Evolutionary conservation across 2,113 vertebrate genomes (phyloP).

Genomic region (Gnathonemus longibarbis): DNA sequence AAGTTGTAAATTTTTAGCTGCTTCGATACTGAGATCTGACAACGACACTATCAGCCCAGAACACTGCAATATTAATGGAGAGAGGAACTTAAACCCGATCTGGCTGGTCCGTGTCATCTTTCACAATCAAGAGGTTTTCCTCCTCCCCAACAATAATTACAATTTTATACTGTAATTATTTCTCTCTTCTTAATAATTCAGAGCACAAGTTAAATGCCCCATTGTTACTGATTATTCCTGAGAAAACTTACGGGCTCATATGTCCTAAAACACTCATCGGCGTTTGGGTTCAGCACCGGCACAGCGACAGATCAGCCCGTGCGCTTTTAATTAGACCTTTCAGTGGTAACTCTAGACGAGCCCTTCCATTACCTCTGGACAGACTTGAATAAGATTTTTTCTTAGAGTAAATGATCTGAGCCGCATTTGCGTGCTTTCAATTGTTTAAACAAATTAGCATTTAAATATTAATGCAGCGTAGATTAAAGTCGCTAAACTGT

Average conservation of each 20-base stretch:
- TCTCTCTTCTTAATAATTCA: slow-evolving; percentile 83
- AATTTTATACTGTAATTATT: slow-evolving; percentile 88
- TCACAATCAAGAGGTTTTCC: slow-evolving; percentile 50
- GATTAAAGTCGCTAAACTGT: slow-evolving; percentile 36
- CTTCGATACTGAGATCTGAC: not conserved
- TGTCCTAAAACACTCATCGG: slow-evolving; percentile 35
- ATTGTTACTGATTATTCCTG: slow-evolving; percentile 53
- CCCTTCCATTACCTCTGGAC: slow-evolving; percentile 44
- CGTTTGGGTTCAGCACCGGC: slow-evolving; percentile 25
- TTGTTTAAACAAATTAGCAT: slow-evolving; percentile 52
- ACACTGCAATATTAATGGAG: slow-evolving; percentile 64
- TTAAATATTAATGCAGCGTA: slow-evolving; percentile 56
- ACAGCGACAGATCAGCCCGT: slow-evolving; percentile 25
- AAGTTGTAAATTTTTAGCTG: slow-evolving; percentile 29
- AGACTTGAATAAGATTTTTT: slow-evolving; percentile 37
- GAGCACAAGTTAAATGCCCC: slow-evolving; percentile 56
- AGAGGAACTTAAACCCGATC: slow-evolving; percentile 56
- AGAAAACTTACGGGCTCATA: slow-evolving; percentile 58
- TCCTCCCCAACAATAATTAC: slow-evolving; percentile 70
- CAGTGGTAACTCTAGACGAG: slow-evolving; percentile 56
- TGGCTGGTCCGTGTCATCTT: slow-evolving; percentile 52
- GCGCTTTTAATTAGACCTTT: slow-evolving; percentile 59
- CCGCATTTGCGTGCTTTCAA: slow-evolving; percentile 48
- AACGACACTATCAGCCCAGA: slow-evolving; percentile 39
- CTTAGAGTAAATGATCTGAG: slow-evolving; percentile 37